phyloP scores from a whole-genome alignment of 2,888 invertebrate genomes.

The Noctua janthina region DNA sequence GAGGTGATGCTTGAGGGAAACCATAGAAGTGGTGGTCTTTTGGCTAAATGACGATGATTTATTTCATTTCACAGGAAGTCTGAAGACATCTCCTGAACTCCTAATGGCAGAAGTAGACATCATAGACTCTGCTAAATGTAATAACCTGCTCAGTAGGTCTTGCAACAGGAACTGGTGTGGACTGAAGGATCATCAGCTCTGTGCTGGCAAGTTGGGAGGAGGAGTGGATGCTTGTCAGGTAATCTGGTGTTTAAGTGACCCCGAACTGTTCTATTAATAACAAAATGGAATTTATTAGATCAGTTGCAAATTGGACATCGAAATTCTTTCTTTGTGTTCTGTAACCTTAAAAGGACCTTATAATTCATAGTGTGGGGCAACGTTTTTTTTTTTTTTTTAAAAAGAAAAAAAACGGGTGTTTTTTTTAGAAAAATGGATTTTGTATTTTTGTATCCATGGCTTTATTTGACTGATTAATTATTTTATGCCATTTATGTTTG shows the following conservation, averaged over 20 bases:
- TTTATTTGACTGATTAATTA: too few relatives aligned
- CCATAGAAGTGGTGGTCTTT: background rate
- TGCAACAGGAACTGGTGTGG: slow-evolving; percentile 79
- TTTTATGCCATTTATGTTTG: too few relatives aligned
- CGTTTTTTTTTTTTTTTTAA: too few relatives aligned
- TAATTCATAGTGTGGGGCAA: too few relatives aligned
- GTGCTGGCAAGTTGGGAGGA: slow-evolving; percentile 81
- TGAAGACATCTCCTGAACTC: slow-evolving; percentile 73
- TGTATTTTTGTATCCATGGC: too few relatives aligned
- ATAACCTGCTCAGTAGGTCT: slow-evolving; percentile 64
- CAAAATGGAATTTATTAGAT: background rate
- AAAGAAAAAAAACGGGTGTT: too few relatives aligned
- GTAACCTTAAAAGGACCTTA: too few relatives aligned
- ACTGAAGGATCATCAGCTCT: slow-evolving; percentile 77
- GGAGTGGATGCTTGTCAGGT: slow-evolving; percentile 84
- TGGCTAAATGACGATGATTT: background rate
- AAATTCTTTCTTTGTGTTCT: background rate
- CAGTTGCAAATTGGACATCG: background rate
- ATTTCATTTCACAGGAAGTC: slow-evolving; percentile 59
- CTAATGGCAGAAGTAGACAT: slow-evolving; percentile 77
- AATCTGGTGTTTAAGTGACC: background rate
- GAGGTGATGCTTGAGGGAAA: background rate
- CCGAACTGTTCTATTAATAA: background rate
- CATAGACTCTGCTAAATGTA: slow-evolving; percentile 73
- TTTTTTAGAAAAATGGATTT: background rate